phyloP scores from a whole-genome alignment of 2,888 invertebrate species.

The Diarsia mendica region DNA sequence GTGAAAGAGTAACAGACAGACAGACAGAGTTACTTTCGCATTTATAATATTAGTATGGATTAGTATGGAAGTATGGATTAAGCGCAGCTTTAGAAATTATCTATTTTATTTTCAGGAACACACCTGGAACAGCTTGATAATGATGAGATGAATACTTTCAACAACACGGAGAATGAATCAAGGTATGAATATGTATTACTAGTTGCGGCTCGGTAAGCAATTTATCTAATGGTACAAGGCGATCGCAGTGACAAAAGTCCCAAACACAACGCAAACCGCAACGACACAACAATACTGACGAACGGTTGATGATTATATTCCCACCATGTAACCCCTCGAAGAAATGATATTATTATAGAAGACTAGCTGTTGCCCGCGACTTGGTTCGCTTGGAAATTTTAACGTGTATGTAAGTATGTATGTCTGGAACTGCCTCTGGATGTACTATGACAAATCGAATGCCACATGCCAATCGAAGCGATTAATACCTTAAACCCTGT shows the following conservation, averaged over 20 bases:
- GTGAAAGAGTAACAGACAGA: too few relatives aligned
- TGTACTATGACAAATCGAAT: too few relatives aligned
- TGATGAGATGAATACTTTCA: conserved; percentile 66
- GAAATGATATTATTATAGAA: not conserved
- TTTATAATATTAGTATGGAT: too few relatives aligned
- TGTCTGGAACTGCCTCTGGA: too few relatives aligned
- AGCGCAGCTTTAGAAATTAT: conserved; percentile 8
- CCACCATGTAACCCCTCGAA: not conserved
- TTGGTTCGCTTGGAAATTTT: too few relatives aligned
- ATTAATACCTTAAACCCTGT: too few relatives aligned
- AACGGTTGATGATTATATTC: not conserved
- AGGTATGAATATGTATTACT: conserved; percentile 68
- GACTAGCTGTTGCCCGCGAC: too few relatives aligned
- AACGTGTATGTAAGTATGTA: too few relatives aligned
- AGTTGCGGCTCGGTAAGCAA: not conserved
- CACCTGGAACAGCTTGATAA: conserved; percentile 73
- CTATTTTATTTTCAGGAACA: conserved; percentile 70
- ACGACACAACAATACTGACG: not conserved
- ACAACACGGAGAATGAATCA: conserved; percentile 73
- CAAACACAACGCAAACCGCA: not conserved
- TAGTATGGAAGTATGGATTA: too few relatives aligned
- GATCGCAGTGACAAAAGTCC: not conserved
- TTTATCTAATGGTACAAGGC: not conserved
- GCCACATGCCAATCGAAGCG: too few relatives aligned
- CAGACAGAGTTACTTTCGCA: too few relatives aligned